Percentiles rank a stretch among this genome's conserved stretches.
These are phyloP conservation scores for Betta splendens DNA, from an alignment of 2,797 vertebrate genomes.

Conservation along the genomic window DNA sequence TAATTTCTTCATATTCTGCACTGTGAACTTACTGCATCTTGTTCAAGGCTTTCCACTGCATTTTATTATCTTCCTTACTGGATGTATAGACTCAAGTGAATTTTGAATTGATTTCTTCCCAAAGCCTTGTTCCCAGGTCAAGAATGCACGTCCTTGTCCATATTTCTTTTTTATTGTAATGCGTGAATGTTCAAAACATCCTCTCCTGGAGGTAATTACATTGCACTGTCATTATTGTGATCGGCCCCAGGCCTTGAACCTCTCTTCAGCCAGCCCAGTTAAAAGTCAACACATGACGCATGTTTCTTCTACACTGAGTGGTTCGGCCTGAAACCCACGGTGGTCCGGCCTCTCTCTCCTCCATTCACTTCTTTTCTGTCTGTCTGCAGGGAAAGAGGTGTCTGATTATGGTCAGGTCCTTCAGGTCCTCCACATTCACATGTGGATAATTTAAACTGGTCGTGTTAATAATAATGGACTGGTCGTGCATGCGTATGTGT, in stretches of 20 bases:
- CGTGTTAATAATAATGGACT: too few species aligned
- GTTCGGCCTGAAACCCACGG: constrained; percentile 57
- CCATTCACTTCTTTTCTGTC: constrained; percentile 16
- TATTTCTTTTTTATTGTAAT: constrained; percentile 1
- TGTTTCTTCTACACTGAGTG: constrained; percentile 24
- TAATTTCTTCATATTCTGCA: neutral
- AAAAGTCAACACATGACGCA: constrained; percentile 33
- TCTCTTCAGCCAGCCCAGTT: neutral
- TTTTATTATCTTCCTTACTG: neutral
- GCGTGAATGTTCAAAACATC: neutral
- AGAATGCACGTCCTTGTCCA: neutral
- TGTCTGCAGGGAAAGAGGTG: constrained; percentile 39
- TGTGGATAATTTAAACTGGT: constrained; percentile 20
- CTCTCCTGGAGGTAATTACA: neutral
- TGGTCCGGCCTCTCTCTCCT: constrained; percentile 57
- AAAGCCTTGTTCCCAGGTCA: neutral
- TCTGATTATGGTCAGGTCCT: constrained; percentile 60
- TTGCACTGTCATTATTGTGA: neutral
- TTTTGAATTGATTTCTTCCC: neutral
- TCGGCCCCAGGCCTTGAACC: constrained; percentile 1
- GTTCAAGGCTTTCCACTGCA: neutral
- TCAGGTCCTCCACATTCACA: constrained; percentile 27
- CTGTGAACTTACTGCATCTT: neutral
- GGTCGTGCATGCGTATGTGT: constrained; percentile 13
- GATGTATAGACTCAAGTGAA: neutral